A percentile compares a stretch with the other conserved stretches of the same genome.
Evolutionary conservation across 2,888 invertebrate species (phyloP).

Genomic region (Hirtodrosophila histrioides): DNA sequence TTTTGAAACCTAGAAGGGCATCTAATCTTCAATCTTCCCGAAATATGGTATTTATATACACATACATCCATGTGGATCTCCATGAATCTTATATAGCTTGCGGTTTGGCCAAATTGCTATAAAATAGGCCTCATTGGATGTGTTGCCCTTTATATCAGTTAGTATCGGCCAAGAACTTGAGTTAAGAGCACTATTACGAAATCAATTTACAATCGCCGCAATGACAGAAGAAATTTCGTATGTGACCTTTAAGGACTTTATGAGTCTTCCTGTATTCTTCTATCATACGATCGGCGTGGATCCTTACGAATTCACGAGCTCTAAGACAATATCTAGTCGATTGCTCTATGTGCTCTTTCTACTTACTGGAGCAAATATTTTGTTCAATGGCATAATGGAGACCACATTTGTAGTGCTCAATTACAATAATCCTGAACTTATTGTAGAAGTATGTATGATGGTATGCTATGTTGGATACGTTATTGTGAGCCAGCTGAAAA

Average conservation of each 20-base stretch:
- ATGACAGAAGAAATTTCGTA: conserved; percentile 5
- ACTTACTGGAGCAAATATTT: conserved; percentile 12
- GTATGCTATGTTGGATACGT: conserved; percentile 36
- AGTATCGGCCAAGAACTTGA: conserved; percentile 8
- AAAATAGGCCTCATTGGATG: not conserved
- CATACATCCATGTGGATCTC: too few species aligned
- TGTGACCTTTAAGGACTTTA: conserved; percentile 41
- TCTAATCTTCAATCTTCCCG: too few species aligned
- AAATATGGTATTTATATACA: too few species aligned
- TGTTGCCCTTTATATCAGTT: not conserved
- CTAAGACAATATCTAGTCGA: conserved; percentile 10
- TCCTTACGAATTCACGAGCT: conserved; percentile 26
- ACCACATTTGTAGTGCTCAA: conserved; percentile 20
- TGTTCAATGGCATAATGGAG: conserved; percentile 26
- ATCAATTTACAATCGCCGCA: not conserved
- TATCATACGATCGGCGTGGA: conserved; percentile 45
- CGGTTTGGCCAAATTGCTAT: conserved; percentile 21
- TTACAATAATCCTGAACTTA: conserved; percentile 13
- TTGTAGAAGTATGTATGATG: conserved; percentile 45
- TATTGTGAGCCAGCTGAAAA: conserved; percentile 38
- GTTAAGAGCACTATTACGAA: not conserved
- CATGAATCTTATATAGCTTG: conserved; percentile 16
- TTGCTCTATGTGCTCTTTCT: conserved; percentile 30
- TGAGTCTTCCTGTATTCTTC: conserved; percentile 49
- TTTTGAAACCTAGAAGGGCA: too few species aligned